Percentiles rank a stretch among this genome's conserved stretches.
These are phyloP conservation scores for Drosophila mayri DNA, from an alignment of 1,140 invertebrate species.

Conservation along the genomic window DNA sequence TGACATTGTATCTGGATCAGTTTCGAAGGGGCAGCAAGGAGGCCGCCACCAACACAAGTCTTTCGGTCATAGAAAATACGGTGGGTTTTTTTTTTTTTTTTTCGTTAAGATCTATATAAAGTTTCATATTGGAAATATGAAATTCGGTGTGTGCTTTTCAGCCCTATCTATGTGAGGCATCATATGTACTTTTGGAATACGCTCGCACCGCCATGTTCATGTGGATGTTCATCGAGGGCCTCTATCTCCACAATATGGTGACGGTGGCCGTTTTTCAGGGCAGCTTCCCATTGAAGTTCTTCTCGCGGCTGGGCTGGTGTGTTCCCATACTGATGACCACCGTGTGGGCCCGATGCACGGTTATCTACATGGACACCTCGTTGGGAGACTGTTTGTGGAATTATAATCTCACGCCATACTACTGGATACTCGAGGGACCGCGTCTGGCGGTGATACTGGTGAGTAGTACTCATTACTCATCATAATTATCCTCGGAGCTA, in stretches of 20 bases:
- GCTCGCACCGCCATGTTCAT: slow-evolving; percentile 95
- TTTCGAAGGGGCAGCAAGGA: slow-evolving; percentile 85
- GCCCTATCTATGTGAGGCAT: slow-evolving; percentile 91
- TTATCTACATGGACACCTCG: slow-evolving; percentile 85
- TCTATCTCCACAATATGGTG: slow-evolving; percentile 94
- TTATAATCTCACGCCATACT: slow-evolving; percentile 92
- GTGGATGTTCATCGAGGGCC: slow-evolving; percentile 97
- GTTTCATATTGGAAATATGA: no score
- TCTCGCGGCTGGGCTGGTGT: slow-evolving; percentile 93
- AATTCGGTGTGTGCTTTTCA: not conserved
- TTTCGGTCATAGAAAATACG: slow-evolving; percentile 91
- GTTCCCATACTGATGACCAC: slow-evolving; percentile 90
- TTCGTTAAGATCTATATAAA: no score
- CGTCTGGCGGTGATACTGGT: slow-evolving; percentile 90
- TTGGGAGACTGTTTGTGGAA: slow-evolving; percentile 90
- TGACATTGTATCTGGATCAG: slow-evolving; percentile 94
- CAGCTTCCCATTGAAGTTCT: slow-evolving; percentile 89
- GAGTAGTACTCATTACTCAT: slow-evolving; percentile 84
- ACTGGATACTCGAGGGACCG: slow-evolving; percentile 95
- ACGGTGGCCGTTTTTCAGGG: slow-evolving; percentile 93
- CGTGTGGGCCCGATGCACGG: slow-evolving; percentile 90
- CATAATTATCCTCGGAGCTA: not conserved
- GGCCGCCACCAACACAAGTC: slow-evolving; percentile 63
- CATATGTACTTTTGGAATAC: slow-evolving; percentile 93
- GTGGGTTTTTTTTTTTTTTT: slow-evolving; percentile 86